phyloP scores from a whole-genome alignment of 2,113 vertebrate genomes.

The Phalacrocorax brasilianus region DNA sequence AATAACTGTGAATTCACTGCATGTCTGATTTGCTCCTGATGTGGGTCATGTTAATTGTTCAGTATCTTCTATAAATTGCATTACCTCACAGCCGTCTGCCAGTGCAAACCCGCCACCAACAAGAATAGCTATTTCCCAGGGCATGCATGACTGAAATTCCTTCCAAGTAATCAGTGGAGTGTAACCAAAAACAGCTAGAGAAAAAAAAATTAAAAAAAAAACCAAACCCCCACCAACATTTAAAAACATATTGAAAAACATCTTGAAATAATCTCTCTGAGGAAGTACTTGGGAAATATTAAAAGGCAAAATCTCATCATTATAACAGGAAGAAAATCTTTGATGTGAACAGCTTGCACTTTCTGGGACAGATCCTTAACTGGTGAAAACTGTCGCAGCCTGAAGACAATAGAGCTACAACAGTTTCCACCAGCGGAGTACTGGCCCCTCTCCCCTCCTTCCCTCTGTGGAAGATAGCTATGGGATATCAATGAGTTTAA shows the following conservation, averaged over 20 bases:
- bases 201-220: background rate
- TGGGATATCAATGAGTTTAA: background rate
- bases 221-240: background rate
- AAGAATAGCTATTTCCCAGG: conserved; percentile 90
- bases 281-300: background rate
- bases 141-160: conserved; percentile 93
- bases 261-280: background rate
- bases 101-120: conserved; percentile 93
- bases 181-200: conserved; percentile 74
- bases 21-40: background rate
- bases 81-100: conserved; percentile 90
- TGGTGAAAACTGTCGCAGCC: background rate
- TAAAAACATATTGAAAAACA: background rate
- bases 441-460: background rate
- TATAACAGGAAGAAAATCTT: background rate
- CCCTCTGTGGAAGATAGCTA: background rate
- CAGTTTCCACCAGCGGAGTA: background rate
- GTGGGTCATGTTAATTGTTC: conserved; percentile 9
- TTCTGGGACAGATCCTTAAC: background rate
- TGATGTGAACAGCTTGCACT: background rate
- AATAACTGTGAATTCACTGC: background rate
- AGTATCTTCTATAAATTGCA: conserved; percentile 17
- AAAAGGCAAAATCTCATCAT: background rate
- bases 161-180: conserved; percentile 87
- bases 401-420: background rate